Base-by-base conservation (phyloP, 1,140 invertebrate species). In the Cepaea nemoralis region DNA sequence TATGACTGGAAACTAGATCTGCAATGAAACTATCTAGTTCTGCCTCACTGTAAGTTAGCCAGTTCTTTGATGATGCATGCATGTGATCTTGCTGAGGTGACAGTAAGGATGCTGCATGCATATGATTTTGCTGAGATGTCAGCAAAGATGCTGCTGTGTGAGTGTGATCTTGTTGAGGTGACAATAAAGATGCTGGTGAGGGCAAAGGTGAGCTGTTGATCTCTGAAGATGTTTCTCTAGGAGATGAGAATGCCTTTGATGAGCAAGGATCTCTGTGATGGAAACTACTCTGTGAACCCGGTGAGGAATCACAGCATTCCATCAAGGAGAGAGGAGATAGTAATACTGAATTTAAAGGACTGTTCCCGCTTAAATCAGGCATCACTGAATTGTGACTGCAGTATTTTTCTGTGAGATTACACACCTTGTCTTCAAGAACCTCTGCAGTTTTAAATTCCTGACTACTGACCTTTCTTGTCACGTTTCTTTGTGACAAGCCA, bases 1-100 rank as follows among this genome's bases (percentile, higher is more conserved):
- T 31, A 39, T 78, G 76, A 40, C 63, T 31, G 8, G 55, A 5
- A 40, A 69, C 48, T 63, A 78, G 22, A 31, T 8, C 6, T 33
- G 14, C 24, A 35, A 78, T 69, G 1, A 78, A 24, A 37, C 59
- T 31, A 45, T 69, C 59, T 1, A 78, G 59, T 35, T 78, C 77
- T 5, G 10, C 39, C 39, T 78, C 59, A 39, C 59, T 78, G n/a
- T 69, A 69, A 2, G 40, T 63, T 33, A 45, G 59, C 66, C 77
- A 39, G 31, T 40, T 22, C 3, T 35, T 66, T 33, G 22, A 24
- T 19, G 75, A 3, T 70, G 37, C 19, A 35, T 40, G 24, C 39
- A 16, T 22, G 10, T 10, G 3, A 6, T 12, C 27, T 22, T 70
- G 69, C 6, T 39, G 35, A 69, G 12, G n/a, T 39, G 24, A 10